Base-by-base conservation (phyloP, 1,140 invertebrate genomes). In the Episyrphus balteatus region DNA sequence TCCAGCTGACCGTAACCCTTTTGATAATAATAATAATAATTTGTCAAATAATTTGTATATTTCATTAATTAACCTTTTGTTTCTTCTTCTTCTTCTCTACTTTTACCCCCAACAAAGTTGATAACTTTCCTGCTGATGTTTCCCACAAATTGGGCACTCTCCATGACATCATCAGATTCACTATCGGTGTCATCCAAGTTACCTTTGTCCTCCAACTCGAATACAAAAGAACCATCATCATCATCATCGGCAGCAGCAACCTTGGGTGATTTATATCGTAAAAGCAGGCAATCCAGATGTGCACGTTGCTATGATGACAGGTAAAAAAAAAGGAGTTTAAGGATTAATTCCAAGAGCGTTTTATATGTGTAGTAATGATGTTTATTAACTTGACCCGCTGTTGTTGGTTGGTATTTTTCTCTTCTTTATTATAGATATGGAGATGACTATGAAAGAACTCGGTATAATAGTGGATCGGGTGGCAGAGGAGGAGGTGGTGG, bases 221-320 rank as follows among this genome's bases (percentile, higher is more conserved):
- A 26, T 26, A 26, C 21, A 26, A 26, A 26, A 26, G 21, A 26
- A 26, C 21, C 21, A 26, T 3, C 21, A 26, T 26, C 21, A 26
- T 26, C 21, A 26, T 26, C 21, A 26, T 5, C 21, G 8, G 21
- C 21, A 26, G 21, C 21, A 26, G 21, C 21, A 26, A 21, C 41
- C 11, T 32, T 51, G 19, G 50, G 50, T 15, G 31, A 46, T 38
- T 21, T 52, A 18, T 52, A 52, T 38, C 38, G 55, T 37, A 66
- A 66, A 48, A 61, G 58, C 33, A 55, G 62, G 1, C 62, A 66
- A 42, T 66, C 62, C 10, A 51, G 62, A 1, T 66, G 62, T 42
- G 62, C 66, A 15, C 55, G 62, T 32, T 66, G 62, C 52, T 66
- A 66, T 21, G 62, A 66, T 51, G 62, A 66, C 47, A 55, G 61